Base-by-base conservation (phyloP, 1,140 invertebrate genomes). In the Pollicipes pollicipes region DNA sequence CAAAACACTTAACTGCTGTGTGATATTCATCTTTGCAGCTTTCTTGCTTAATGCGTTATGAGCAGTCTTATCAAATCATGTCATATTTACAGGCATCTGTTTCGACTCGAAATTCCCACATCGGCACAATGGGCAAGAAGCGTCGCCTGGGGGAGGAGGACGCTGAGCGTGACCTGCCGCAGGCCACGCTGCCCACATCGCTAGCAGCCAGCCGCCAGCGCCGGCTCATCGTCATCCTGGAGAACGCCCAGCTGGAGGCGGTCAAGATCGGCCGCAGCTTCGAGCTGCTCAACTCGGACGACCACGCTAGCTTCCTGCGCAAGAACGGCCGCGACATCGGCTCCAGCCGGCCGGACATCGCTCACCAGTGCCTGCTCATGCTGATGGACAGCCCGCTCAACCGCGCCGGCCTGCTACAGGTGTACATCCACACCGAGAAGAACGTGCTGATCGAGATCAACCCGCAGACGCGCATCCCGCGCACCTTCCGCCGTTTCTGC, bases 361-460 rank as follows among this genome's bases (percentile, higher is more conserved):
- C 89, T 8, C 95, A 98, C 81, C 95, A 97, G 78, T 97, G 93
- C 78, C 81, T 98, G 13, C 79, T 98, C 0, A 98, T 97, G 95
- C 82, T 99, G 58, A 87, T 98, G 81, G 95, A 99, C 77, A 96
- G 92, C 76, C 95, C 96, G 0, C 80, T 99, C 26, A 99, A 98
- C 77, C 81, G 93, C 76, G 91, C 93, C 71, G 93, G 91, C 26
- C 79, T 93, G 17, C 78, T 93, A 26, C 84, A 87, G 80, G 93
- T 99, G 0, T 99, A 96, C 78, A 85, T 99, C 73, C 91, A 93
- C 75, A 99, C 97, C 63, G 90, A 89, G 76, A 91, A 93, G 78
- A 98, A 98, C 87, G 94, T 98, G 66, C 82, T 99, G 0, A 98
- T 99, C 77, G 95, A 99, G 88, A 88, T 99, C 30, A 95, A 97